Evolutionary conservation across 2,797 vertebrate genomes (phyloP).

Genomic region (Sebastiscus albofasciatus): DNA sequence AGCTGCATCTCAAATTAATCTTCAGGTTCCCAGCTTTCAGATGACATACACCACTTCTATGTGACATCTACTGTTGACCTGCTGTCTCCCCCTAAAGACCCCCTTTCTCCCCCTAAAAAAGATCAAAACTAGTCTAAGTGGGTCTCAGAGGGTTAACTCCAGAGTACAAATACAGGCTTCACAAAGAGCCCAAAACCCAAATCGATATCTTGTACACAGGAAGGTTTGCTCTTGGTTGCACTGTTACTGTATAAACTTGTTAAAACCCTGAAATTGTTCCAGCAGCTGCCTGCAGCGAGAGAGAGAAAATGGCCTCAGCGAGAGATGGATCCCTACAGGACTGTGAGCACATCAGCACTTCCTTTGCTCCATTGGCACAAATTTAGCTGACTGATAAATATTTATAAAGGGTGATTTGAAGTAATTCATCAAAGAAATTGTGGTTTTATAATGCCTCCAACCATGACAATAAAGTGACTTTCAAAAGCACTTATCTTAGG

Average conservation of each 20-base stretch:
- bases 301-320: conserved; percentile 17
- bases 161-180: background rate
- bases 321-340: conserved; percentile 16
- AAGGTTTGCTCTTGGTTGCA: conserved; percentile 9
- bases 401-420: conserved; percentile 67
- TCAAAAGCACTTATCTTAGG: conserved; percentile 49
- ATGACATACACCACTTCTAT: no score
- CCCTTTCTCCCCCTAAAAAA: no score
- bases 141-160: background rate
- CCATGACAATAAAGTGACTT: conserved; percentile 55
- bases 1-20: no score
- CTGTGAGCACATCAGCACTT: conserved; percentile 57
- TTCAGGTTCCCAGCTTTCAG: no score
- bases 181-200: conserved; percentile 1
- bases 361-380: conserved; percentile 59
- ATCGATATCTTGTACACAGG: conserved; percentile 19
- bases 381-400: conserved; percentile 72
- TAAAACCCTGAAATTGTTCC: conserved; percentile 29
- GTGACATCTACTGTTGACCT: no score
- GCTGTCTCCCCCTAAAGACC: no score
- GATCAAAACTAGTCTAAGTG: no score
- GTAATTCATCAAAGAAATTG: conserved; percentile 63
- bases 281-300: conserved; percentile 1
- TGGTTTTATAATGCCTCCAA: conserved; percentile 54
- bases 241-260: conserved; percentile 26